Conservation (phyloP, 1,140 invertebrate species). For the Calliphora vicina region DNA sequence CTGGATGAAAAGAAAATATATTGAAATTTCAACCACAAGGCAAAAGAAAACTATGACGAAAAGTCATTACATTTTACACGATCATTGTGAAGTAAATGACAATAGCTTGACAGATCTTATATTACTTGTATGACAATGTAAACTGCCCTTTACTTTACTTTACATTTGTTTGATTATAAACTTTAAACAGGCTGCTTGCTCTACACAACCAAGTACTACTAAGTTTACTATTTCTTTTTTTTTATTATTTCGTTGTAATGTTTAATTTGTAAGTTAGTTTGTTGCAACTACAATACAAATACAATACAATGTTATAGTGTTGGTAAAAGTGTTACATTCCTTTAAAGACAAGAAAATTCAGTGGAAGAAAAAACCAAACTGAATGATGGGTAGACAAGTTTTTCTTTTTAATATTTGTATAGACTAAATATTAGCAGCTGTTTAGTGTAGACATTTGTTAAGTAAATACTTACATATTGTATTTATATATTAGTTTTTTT, state of each 20-base stretch:
- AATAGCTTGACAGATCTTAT: no score
- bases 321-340: background rate
- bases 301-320: background rate
- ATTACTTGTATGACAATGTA: no score
- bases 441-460: constrained; percentile 2
- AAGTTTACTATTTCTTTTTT: background rate
- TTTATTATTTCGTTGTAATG: background rate
- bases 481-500: no score
- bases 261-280: background rate
- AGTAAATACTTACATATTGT: background rate
- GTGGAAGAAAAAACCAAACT: background rate
- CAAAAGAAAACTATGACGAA: no score
- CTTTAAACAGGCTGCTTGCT: no score
- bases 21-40: no score
- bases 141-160: no score
- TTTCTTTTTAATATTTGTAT: background rate
- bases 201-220: no score
- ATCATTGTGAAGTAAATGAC: no score
- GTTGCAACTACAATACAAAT: background rate
- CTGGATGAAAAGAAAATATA: background rate
- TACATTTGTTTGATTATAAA: no score
- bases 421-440: background rate
- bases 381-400: background rate
- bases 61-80: no score
- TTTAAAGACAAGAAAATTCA: background rate